Evolutionary conservation across 2,888 invertebrate species (phyloP), one percentile per base, ranked within the genome.

Genomic region (Zygaena filipendulae): DNA sequence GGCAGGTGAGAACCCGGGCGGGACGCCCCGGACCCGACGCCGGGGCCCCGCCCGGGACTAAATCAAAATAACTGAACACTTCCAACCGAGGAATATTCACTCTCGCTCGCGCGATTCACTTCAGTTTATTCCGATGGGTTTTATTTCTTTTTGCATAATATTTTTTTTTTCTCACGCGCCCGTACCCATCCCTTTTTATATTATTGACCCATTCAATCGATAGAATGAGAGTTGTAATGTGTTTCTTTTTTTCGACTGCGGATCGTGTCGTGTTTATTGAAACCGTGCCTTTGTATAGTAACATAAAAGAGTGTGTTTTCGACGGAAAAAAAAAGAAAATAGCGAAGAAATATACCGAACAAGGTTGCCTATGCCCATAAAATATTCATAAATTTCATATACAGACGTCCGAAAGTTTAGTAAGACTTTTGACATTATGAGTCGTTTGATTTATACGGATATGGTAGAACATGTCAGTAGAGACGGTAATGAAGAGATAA

Each of bases 151-250:
- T 48, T 43, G 47, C 45, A 47, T 47, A 50, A 43, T 48, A 49
- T 53, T 48, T 48, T 45, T 45, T 38, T 39, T 35, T 29, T 35
- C 36, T 25, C 18, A n/a, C 41, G 25, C 39, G 35, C 42, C 38
- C 32, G 40, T 36, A 21, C 29, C 47, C 56, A n/a, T n/a, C 7
- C 16, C 16, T 16, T 7, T 16, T 7, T 7, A 6, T 16, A 6
- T 53, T 59, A 64, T 67, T 63, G 64, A 67, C 64, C 57, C 56
- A 56, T 60, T 60, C 61, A 60, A 58, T 66, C 53, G 62, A 51
- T 52, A 52, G 54, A 58, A 56, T 54, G 40, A 43, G 44, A 47
- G 51, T 43, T 45, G 49, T 48, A 51, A 57, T 59, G 52, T 56
- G 47, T 58, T 55, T 61, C 55, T 53, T 37, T 25, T 32, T 25